Conservation (phyloP, 2,797 vertebrate species). For the Hapalemur alaotrensis region DNA sequence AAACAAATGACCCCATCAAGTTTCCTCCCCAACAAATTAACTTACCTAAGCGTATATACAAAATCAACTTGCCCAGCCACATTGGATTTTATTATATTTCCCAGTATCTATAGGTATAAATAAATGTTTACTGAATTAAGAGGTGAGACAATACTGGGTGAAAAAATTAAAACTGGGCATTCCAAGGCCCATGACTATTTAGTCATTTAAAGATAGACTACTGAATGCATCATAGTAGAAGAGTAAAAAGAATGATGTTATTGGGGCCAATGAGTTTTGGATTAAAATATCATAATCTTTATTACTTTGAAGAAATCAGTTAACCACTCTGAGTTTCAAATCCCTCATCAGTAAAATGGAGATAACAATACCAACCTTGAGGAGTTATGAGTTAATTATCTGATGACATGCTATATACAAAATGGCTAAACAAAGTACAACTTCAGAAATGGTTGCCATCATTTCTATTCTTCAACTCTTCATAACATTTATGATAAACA, state of each 20-base stretch:
- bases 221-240: background rate
- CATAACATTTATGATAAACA: background rate
- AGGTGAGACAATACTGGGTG: background rate
- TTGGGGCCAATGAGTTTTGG: background rate
- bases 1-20: background rate
- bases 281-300: background rate
- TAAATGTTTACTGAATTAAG: background rate
- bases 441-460: background rate
- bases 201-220: background rate
- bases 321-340: background rate
- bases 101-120: background rate
- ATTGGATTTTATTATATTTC: background rate
- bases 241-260: background rate
- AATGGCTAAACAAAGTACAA: background rate
- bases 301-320: background rate
- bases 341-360: background rate
- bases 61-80: background rate
- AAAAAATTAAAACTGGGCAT: background rate
- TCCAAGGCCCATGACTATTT: background rate
- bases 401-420: background rate
- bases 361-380: background rate
- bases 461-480: slow-evolving; percentile 20
- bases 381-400: background rate
- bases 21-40: background rate
- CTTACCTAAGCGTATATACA: background rate